A percentile compares a stretch with the other conserved stretches of the same genome.
These are phyloP conservation scores for Hipposideros larvatus DNA, from an alignment of 2,797 vertebrate genomes.

Conservation along the genomic window DNA sequence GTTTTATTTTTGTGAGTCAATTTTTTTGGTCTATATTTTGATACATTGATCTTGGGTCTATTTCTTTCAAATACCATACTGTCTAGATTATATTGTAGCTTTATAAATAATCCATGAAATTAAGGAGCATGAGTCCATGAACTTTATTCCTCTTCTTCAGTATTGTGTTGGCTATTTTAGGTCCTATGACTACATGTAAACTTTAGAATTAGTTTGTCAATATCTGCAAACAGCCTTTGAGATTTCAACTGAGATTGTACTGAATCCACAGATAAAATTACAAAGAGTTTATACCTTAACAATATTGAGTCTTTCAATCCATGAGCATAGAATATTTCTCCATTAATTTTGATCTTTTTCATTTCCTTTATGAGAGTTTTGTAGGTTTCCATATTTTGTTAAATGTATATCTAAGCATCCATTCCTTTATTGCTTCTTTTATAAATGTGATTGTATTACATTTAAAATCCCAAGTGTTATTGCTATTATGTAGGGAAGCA, in stretches of 20 bases:
- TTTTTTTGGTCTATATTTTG: background rate
- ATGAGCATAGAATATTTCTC: background rate
- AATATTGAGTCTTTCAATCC: background rate
- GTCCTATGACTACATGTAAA: background rate
- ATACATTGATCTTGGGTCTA: background rate
- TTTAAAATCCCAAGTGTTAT: background rate
- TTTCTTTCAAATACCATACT: background rate
- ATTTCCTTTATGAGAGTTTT: background rate
- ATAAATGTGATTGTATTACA: background rate
- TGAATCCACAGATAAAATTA: background rate
- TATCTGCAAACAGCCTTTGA: background rate
- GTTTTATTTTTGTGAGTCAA: background rate
- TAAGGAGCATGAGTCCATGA: background rate
- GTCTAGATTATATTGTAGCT: background rate
- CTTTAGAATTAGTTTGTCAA: background rate
- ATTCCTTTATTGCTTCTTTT: background rate
- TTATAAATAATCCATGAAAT: background rate
- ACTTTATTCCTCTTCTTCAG: background rate
- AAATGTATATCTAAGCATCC: background rate
- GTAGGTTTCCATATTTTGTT: background rate
- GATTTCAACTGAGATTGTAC: background rate
- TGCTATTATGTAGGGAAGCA: background rate
- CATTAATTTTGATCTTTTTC: background rate
- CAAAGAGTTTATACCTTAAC: background rate
- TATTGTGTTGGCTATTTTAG: background rate